phyloP scores from a whole-genome alignment of 2,888 invertebrate genomes.

The Sericinus montela region DNA sequence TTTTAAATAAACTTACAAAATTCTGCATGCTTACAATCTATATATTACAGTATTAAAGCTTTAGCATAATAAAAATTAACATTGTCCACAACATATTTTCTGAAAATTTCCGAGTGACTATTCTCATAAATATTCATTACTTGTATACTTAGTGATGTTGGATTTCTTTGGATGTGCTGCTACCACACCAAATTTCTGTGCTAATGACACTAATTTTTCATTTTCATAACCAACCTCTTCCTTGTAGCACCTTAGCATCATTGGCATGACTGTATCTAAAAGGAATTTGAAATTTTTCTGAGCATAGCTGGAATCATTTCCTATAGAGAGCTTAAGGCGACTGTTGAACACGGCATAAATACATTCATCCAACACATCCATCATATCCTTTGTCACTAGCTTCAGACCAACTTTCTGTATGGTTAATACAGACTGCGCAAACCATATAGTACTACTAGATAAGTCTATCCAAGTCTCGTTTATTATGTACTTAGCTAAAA shows the following conservation, averaged over 20 bases:
- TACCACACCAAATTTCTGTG: constrained; percentile 75
- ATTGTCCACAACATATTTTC: constrained; percentile 46
- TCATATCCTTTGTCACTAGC: constrained; percentile 86
- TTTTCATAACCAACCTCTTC: constrained; percentile 81
- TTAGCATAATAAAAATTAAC: constrained; percentile 73
- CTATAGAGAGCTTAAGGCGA: constrained; percentile 81
- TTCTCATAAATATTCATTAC: constrained; percentile 81
- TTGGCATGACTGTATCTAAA: constrained; percentile 81
- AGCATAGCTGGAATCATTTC: constrained; percentile 64
- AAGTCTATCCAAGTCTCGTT: constrained; percentile 84
- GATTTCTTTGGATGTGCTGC: constrained; percentile 78
- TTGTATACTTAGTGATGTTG: constrained; percentile 83
- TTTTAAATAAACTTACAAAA: constrained; percentile 75
- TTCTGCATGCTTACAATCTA: constrained; percentile 73
- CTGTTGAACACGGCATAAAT: constrained; percentile 86
- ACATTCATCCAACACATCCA: constrained; percentile 85
- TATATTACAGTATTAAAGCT: constrained; percentile 78
- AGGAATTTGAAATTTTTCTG: constrained; percentile 86
- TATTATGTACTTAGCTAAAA: constrained; percentile 82
- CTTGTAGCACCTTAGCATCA: constrained; percentile 81
- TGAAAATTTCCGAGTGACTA: constrained; percentile 34
- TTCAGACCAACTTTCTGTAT: constrained; percentile 88
- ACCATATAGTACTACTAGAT: constrained; percentile 89
- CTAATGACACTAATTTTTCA: constrained; percentile 68
- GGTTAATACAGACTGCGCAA: constrained; percentile 86